These are phyloP conservation scores for Podargus strigoides DNA, from an alignment of 2,797 vertebrate genomes.

Conservation along the genomic window DNA sequence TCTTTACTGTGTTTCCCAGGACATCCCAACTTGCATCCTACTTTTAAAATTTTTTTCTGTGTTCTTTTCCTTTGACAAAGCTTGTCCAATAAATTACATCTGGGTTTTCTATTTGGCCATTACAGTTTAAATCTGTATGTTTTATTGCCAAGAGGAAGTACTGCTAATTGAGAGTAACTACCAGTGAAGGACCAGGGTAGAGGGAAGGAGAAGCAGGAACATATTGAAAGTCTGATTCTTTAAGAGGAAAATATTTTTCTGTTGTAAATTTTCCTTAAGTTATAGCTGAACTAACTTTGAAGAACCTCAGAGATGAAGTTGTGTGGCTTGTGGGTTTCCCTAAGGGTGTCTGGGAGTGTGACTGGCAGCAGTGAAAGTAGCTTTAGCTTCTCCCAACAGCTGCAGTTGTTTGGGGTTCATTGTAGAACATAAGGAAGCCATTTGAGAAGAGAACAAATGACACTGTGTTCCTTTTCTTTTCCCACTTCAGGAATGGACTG, in stretches of 20 bases:
- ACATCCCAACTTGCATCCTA: background rate
- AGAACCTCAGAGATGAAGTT: conserved; percentile 12
- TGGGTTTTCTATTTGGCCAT: background rate
- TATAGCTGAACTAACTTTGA: background rate
- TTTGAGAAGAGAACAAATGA: conserved; percentile 84
- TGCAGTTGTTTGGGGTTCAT: background rate
- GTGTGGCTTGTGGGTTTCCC: conserved; percentile 43
- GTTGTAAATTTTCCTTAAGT: background rate
- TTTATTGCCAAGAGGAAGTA: background rate
- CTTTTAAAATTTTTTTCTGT: background rate
- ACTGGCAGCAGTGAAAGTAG: conserved; percentile 71
- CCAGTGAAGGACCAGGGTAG: background rate
- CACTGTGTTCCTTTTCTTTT: background rate
- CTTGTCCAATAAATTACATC: background rate
- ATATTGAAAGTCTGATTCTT: background rate
- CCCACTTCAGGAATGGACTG: background rate
- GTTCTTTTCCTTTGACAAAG: background rate
- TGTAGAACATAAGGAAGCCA: conserved; percentile 81
- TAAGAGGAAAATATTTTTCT: background rate
- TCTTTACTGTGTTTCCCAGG: background rate
- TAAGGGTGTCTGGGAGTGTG: conserved; percentile 69
- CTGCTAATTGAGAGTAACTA: background rate
- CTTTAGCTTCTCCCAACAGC: conserved; percentile 35
- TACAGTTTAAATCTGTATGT: background rate
- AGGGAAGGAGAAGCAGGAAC: background rate